Evolutionary conservation across 2,888 invertebrate species (phyloP).

Genomic region (Malacosoma neustria): DNA sequence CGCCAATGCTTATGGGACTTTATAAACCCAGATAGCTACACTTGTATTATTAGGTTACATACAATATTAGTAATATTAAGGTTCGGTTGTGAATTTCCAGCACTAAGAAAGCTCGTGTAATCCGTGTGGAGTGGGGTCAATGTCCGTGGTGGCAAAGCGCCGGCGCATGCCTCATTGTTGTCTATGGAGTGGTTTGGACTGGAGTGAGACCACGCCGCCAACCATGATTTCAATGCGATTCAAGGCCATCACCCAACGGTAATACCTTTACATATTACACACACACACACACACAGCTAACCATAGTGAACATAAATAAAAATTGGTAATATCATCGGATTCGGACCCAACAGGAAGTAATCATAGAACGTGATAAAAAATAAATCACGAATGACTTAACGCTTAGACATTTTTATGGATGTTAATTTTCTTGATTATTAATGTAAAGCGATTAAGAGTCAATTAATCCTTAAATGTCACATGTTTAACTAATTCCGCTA

Average conservation of each 20-base stretch:
- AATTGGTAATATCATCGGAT: too few relatives aligned
- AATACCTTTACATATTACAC: too few relatives aligned
- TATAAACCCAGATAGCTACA: too few relatives aligned
- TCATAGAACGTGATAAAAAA: neutral
- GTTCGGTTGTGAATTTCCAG: too few relatives aligned
- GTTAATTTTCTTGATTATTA: neutral
- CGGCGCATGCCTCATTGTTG: constrained; percentile 62
- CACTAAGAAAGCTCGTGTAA: constrained; percentile 65
- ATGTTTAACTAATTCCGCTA: neutral
- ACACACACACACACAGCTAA: too few relatives aligned
- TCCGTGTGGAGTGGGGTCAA: constrained; percentile 46
- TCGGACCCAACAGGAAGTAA: too few relatives aligned
- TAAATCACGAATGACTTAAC: neutral
- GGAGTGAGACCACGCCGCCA: constrained; percentile 21
- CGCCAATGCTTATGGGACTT: too few relatives aligned
- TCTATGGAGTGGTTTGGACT: constrained; percentile 42
- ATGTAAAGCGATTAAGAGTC: neutral
- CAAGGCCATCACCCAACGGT: constrained; percentile 36
- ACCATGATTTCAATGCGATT: constrained; percentile 24
- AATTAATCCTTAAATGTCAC: neutral
- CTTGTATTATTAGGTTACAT: too few relatives aligned
- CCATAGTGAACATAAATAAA: too few relatives aligned
- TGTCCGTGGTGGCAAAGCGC: constrained; percentile 51
- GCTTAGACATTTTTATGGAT: neutral
- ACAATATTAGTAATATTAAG: too few relatives aligned